These are phyloP conservation scores for Exocentrus adspersus DNA, from an alignment of 2,888 invertebrate species.

Conservation along the genomic window DNA sequence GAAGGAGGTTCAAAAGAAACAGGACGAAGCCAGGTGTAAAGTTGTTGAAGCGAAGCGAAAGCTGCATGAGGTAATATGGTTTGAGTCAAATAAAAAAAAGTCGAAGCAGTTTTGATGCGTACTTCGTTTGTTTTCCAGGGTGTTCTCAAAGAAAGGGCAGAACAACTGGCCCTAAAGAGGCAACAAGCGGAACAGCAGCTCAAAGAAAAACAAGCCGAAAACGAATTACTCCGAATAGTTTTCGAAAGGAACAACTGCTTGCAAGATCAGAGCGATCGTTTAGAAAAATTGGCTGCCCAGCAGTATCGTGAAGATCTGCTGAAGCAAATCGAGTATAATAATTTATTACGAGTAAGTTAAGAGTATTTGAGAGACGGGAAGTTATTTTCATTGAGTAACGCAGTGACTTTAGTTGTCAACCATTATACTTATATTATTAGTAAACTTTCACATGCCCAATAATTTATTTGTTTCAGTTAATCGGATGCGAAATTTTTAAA, in stretches of 20 bases:
- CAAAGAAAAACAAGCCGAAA: slow-evolving; percentile 57
- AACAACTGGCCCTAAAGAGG: slow-evolving; percentile 56
- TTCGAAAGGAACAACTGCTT: slow-evolving; percentile 56
- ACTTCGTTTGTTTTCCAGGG: slow-evolving; percentile 48
- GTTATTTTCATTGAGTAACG: no score
- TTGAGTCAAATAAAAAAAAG: background rate
- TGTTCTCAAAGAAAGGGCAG: slow-evolving; percentile 55
- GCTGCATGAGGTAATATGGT: slow-evolving; percentile 50
- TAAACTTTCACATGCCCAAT: no score
- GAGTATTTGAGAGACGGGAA: no score
- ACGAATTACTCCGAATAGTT: slow-evolving; percentile 54
- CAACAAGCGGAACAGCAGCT: slow-evolving; percentile 54
- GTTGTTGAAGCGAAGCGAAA: slow-evolving; percentile 52
- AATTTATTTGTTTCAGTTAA: no score
- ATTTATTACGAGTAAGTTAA: slow-evolving; percentile 54
- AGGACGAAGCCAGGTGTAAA: slow-evolving; percentile 57
- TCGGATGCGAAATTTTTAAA: no score
- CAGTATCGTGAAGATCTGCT: slow-evolving; percentile 59
- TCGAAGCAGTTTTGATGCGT: no score
- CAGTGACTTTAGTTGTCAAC: no score
- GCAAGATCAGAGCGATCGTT: slow-evolving; percentile 55
- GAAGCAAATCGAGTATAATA: slow-evolving; percentile 61
- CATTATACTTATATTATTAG: no score
- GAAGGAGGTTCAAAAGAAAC: slow-evolving; percentile 52
- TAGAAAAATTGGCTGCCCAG: slow-evolving; percentile 49